phyloP scores from a whole-genome alignment of 2,113 vertebrate genomes.

The Dascyllus trimaculatus region DNA sequence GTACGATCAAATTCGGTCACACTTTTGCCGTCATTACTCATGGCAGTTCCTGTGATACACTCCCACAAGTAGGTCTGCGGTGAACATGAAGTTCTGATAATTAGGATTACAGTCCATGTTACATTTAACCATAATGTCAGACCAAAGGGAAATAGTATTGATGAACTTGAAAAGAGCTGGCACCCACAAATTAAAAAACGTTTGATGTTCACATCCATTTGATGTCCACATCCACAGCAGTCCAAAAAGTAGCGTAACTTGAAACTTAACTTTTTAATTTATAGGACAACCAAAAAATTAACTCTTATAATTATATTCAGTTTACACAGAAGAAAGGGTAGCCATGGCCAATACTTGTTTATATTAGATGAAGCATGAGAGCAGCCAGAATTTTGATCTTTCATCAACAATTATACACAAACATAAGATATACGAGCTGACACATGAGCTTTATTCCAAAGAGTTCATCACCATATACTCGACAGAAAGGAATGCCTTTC shows the following conservation, averaged over 20 bases:
- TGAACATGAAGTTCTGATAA: slow-evolving; percentile 51
- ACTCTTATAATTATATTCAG: slow-evolving; percentile 8
- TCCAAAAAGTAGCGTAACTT: slow-evolving; percentile 21
- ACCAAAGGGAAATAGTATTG: slow-evolving; percentile 53
- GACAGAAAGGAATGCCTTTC: neutral
- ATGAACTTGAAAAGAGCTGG: slow-evolving; percentile 51
- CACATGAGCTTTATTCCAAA: no score
- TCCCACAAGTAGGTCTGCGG: slow-evolving; percentile 17
- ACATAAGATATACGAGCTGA: no score
- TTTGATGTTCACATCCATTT: slow-evolving; percentile 58
- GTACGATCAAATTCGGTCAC: slow-evolving; percentile 63
- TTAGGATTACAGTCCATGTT: slow-evolving; percentile 42
- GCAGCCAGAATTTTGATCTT: neutral
- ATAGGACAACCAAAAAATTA: slow-evolving; percentile 12
- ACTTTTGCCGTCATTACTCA: slow-evolving; percentile 34
- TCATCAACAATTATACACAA: neutral
- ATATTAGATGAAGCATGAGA: neutral
- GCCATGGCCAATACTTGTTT: no score
- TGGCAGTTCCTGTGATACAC: slow-evolving; percentile 33
- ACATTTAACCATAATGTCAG: slow-evolving; percentile 57
- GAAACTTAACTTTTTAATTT: slow-evolving; percentile 38
- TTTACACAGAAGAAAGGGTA: neutral
- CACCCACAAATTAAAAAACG: slow-evolving; percentile 20
- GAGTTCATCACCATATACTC: no score
- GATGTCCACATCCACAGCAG: slow-evolving; percentile 44